Conservation (phyloP, 2,797 vertebrate genomes). For the Sarcoramphus papa region DNA sequence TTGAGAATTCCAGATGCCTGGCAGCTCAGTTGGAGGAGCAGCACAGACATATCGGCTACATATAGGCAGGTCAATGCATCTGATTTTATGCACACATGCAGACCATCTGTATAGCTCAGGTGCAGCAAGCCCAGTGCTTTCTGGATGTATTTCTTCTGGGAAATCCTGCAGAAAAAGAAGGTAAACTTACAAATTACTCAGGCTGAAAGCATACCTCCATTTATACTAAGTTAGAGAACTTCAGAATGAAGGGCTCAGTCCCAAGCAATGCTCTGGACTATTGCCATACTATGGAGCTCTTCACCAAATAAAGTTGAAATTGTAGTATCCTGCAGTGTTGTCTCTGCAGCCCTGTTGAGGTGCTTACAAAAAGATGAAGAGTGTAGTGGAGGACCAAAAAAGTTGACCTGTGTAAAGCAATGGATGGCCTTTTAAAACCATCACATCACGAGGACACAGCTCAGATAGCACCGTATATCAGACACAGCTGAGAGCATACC, state of each 20-base stretch:
- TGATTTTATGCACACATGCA: constrained; percentile 13
- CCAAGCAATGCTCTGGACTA: not conserved
- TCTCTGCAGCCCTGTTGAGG: not conserved
- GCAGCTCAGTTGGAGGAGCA: not conserved
- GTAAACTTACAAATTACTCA: not conserved
- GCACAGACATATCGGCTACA: not conserved
- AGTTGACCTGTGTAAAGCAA: not conserved
- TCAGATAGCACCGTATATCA: not conserved
- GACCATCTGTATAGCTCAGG: constrained; percentile 32
- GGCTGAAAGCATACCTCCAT: constrained; percentile 6
- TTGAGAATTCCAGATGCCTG: constrained; percentile 38
- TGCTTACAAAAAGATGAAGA: not conserved
- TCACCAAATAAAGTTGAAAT: not conserved
- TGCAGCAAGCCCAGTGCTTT: not conserved
- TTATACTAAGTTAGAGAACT: not conserved
- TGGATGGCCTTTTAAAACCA: not conserved
- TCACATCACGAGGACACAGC: not conserved
- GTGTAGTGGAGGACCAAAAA: not conserved
- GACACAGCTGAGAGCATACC: not conserved
- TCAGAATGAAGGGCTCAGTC: not conserved
- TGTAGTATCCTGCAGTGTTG: not conserved
- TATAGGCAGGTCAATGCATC: constrained; percentile 1
- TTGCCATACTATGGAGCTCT: not conserved
- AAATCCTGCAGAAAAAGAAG: not conserved
- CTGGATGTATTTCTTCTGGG: not conserved